phyloP scores from a whole-genome alignment of 2,113 vertebrate genomes.

The Lasiurus borealis region DNA sequence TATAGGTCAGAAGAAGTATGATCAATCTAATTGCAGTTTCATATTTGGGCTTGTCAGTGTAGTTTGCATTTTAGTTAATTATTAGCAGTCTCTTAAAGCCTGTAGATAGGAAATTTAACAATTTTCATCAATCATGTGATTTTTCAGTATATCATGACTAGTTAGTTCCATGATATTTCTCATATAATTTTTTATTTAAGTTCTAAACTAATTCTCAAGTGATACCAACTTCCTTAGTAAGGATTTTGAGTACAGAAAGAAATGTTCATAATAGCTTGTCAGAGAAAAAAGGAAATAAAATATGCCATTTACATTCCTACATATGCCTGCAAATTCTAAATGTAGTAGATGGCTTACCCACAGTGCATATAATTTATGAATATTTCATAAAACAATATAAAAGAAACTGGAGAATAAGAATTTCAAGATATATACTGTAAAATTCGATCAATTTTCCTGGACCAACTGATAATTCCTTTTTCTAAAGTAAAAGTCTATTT shows the following conservation, averaged over 20 bases:
- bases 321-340: conserved; percentile 73
- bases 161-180: conserved; percentile 72
- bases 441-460: conserved; percentile 69
- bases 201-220: conserved; percentile 73
- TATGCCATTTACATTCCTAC: conserved; percentile 78
- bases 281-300: conserved; percentile 77
- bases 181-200: conserved; percentile 73
- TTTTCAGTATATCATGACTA: conserved; percentile 60
- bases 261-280: conserved; percentile 80
- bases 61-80: conserved; percentile 79
- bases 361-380: conserved; percentile 62
- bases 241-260: conserved; percentile 65
- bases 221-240: conserved; percentile 77
- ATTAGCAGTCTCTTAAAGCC: conserved; percentile 74
- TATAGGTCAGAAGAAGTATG: conserved; percentile 67
- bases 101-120: conserved; percentile 46
- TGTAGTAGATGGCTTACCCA: conserved; percentile 56
- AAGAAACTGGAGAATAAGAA: not conserved
- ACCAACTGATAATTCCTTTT: conserved; percentile 65
- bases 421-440: conserved; percentile 33
- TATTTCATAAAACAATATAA: conserved; percentile 28
- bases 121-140: conserved; percentile 54
- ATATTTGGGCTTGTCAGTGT: conserved; percentile 70
- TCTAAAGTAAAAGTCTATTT: conserved; percentile 70
- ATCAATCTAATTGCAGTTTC: conserved; percentile 70